phyloP scores from a whole-genome alignment of 2,797 vertebrate genomes.

The Ctenosaura bakeri region DNA sequence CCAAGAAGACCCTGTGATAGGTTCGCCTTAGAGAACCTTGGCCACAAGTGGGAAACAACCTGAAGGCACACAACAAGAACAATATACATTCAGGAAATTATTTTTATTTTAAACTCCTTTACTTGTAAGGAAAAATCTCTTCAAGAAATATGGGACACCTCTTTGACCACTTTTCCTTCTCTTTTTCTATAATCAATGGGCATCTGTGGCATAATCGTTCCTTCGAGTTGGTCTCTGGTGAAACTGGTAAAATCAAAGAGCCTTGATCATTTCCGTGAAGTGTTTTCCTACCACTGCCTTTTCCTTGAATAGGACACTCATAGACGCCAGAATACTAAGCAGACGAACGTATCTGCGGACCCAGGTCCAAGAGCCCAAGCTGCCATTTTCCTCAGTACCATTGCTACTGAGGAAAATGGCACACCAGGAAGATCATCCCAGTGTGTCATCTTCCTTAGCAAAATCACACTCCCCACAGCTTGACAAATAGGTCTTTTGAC shows the following conservation, averaged over 20 bases:
- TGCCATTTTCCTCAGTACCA: neutral
- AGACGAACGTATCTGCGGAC: neutral
- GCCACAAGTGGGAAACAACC: no score
- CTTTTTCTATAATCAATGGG: neutral
- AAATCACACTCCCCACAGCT: no score
- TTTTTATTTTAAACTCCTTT: neutral
- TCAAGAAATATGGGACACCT: neutral
- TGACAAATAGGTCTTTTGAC: no score
- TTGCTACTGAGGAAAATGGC: neutral
- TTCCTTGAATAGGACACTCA: no score
- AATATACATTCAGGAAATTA: neutral
- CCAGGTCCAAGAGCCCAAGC: neutral
- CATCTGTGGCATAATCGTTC: neutral
- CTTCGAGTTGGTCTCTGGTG: neutral
- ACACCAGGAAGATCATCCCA: neutral
- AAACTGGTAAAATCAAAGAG: neutral
- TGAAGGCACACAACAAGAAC: no score
- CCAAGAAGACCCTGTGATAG: no score
- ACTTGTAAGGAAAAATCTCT: neutral
- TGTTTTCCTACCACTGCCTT: neutral
- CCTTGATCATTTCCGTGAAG: neutral
- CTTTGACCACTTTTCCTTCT: neutral
- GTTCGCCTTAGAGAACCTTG: no score
- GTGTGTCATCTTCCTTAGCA: neutral
- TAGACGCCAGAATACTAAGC: neutral